These are phyloP conservation scores for Onychomys arenicola DNA, from an alignment of 2,797 vertebrate genomes.

Conservation along the genomic window DNA sequence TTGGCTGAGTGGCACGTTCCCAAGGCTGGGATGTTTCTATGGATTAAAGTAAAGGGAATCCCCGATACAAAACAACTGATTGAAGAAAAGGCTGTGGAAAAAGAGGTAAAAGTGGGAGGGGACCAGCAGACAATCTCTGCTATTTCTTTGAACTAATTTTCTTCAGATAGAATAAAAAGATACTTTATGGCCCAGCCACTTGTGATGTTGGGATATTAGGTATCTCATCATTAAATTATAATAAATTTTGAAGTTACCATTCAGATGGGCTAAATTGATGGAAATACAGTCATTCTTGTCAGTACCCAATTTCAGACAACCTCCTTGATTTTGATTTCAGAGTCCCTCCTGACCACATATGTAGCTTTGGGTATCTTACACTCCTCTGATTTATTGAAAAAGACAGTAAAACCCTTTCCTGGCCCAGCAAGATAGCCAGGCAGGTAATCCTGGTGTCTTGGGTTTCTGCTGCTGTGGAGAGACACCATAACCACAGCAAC, in stretches of 20 bases:
- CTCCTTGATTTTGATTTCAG: not conserved
- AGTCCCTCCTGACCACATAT: too few relatives aligned
- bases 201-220: not conserved
- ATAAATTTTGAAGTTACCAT: not conserved
- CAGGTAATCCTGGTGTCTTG: not conserved
- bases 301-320: not conserved
- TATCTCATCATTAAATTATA: conserved; percentile 28
- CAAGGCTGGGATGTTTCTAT: conserved; percentile 92
- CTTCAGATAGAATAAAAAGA: conserved; percentile 22
- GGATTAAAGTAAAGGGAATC: conserved; percentile 91
- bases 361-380: not conserved
- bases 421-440: not conserved
- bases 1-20: conserved; percentile 92
- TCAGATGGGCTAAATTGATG: not conserved
- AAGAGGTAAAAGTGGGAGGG: conserved; percentile 86
- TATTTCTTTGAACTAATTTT: conserved; percentile 34
- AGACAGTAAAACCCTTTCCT: not conserved
- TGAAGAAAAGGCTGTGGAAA: conserved; percentile 90
- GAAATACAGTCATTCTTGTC: not conserved
- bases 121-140: not conserved
- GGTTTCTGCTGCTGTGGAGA: not conserved
- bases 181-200: not conserved
- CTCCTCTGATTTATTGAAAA: not conserved
- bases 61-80: conserved; percentile 89
- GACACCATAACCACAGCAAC: not conserved